phyloP scores from a whole-genome alignment of 2,113 vertebrate species.

The Sialia sialis region DNA sequence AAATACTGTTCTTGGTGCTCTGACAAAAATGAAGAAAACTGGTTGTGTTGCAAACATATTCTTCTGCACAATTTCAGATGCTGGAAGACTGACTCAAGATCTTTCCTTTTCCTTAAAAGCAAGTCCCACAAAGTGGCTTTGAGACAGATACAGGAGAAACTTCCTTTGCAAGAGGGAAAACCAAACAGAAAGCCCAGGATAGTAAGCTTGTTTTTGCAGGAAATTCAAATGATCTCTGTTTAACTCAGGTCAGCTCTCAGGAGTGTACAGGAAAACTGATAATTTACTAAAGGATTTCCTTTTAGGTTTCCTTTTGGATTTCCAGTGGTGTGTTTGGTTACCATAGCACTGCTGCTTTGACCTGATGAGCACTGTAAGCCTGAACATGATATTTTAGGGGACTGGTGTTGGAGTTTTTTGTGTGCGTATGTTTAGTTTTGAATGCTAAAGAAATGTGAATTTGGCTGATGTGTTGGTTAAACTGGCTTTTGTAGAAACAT shows the following conservation, averaged over 20 bases:
- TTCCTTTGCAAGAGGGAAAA: neutral
- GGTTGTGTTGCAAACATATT: neutral
- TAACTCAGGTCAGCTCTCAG: neutral
- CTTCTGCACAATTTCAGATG: neutral
- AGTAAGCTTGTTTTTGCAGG: neutral
- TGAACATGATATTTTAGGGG: neutral
- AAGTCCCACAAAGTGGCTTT: neutral
- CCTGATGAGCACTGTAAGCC: neutral
- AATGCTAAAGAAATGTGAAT: neutral
- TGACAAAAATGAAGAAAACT: neutral
- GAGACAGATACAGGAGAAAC: neutral
- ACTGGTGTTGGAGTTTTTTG: neutral
- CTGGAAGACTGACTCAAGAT: neutral
- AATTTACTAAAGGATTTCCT: conserved; percentile 45
- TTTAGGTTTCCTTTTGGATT: neutral
- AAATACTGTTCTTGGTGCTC: neutral
- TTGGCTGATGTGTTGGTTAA: neutral
- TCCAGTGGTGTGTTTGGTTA: neutral
- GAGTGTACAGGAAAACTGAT: conserved; percentile 14
- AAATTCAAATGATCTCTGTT: neutral
- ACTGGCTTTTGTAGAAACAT: neutral
- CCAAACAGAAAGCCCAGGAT: neutral
- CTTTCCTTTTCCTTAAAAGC: neutral
- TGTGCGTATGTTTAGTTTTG: neutral
- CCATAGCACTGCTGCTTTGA: neutral